Evolutionary conservation across 2,888 invertebrate genomes (phyloP).

Genomic region (Leucania comma): DNA sequence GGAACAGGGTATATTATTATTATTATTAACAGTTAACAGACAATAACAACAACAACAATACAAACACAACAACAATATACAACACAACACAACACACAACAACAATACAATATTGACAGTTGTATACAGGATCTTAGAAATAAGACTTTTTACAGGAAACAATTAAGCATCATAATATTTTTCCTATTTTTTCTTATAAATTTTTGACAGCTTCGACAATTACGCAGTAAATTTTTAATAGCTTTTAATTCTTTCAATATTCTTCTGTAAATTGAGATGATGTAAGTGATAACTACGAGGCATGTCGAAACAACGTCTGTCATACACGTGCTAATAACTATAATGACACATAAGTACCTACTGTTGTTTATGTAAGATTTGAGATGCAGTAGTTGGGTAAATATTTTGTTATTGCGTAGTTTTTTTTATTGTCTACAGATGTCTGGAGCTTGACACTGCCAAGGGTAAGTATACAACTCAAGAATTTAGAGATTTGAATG

Average conservation of each 20-base stretch:
- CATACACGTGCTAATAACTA: slow-evolving; percentile 31
- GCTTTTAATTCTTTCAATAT: slow-evolving; percentile 26
- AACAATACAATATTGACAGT: background rate
- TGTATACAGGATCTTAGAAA: background rate
- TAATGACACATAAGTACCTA: slow-evolving; percentile 19
- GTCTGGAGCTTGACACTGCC: background rate
- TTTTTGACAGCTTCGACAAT: background rate
- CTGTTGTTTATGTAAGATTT: slow-evolving; percentile 10
- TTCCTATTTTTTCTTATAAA: too few relatives aligned
- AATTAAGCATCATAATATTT: background rate
- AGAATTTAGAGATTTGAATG: background rate
- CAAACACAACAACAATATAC: too few relatives aligned
- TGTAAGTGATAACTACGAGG: slow-evolving; percentile 46
- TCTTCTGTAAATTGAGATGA: slow-evolving; percentile 30
- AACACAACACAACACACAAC: too few relatives aligned
- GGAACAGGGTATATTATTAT: too few relatives aligned
- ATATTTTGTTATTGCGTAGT: slow-evolving; percentile 2
- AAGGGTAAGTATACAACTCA: background rate
- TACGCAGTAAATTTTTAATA: slow-evolving; percentile 23
- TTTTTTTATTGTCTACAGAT: slow-evolving; percentile 4
- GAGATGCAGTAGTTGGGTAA: slow-evolving; percentile 5
- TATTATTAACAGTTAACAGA: too few relatives aligned
- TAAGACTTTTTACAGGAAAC: background rate
- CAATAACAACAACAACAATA: too few relatives aligned
- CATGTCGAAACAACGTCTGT: slow-evolving; percentile 21